Base-by-base conservation (phyloP, 2,797 vertebrate genomes). In the Ptychadena robeensis region DNA sequence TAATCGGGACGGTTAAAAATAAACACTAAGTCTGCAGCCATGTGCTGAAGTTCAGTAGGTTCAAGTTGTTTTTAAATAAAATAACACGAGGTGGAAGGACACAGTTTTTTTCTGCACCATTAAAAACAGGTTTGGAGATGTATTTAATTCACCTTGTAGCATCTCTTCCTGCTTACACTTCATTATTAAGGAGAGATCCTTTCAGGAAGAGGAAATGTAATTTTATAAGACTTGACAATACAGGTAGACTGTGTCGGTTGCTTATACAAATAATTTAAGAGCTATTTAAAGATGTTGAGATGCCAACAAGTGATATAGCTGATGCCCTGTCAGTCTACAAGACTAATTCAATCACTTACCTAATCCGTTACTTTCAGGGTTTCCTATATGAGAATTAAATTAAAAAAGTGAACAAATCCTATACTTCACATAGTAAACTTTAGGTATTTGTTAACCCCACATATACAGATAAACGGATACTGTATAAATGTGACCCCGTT, bases 1-100 rank as follows among this genome's bases (percentile, higher is more conserved):
- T 86, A 88, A 63, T 85, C 82, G 38, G 10, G 86, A 74, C 37
- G 61, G 65, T 87, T 88, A 87, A 88, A 86, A 88, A 86, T 87
- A 86, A 86, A 87, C 88, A 72, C 83, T 80, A 85, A 86, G 86
- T 87, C 66, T 88, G 70, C 87, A 87, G 66, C 35, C 86, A 64
- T 85, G 76, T 61, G 30, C 86, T 87, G 82, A 76, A 63, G 82
- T 88, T 70, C 69, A 61, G 86, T 77, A 59, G 70, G 7, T 80
- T 38, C 73, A 78, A 65, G 66, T 86, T 82, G 25, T 83, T 63
- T 86, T 89, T 79, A 82, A 59, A 66, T 76, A 80, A 78, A 85
- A 80, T 25, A 85, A n/a, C 72, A 86, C 18, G 18, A 59, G 57
- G 65, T 69, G 66, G 28, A 87, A 59, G 84, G 28, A 63, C 80